Evolutionary conservation across 2,888 invertebrate species (phyloP).

Genomic region (Erebia ligea): DNA sequence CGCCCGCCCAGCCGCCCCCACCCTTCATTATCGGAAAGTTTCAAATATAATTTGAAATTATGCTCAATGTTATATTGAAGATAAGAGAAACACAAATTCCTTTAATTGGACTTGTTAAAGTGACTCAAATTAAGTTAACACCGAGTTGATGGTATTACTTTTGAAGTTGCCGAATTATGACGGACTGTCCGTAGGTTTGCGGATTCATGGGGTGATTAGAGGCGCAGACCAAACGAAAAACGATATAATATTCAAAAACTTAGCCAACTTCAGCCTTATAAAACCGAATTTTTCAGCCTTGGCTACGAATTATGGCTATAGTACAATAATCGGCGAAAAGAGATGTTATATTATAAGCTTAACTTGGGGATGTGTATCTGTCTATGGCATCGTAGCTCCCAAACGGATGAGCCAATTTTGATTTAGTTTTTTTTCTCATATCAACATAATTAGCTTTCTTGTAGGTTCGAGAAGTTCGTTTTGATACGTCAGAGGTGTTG

Average conservation of each 20-base stretch:
- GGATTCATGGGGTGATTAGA: slow-evolving; percentile 69
- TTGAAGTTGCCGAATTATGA: slow-evolving; percentile 79
- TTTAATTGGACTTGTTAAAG: slow-evolving; percentile 84
- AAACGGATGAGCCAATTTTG: no score
- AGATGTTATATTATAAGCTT: no score
- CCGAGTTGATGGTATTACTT: slow-evolving; percentile 83
- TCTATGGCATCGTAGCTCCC: no score
- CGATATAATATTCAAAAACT: not conserved
- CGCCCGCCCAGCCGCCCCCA: slow-evolving; percentile 60
- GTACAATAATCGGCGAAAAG: no score
- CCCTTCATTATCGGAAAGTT: slow-evolving; percentile 84
- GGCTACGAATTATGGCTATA: no score
- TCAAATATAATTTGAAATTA: slow-evolving; percentile 84
- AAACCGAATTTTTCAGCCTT: no score
- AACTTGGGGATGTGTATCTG: no score
- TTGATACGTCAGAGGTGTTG: no score
- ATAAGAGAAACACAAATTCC: slow-evolving; percentile 84
- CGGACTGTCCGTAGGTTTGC: slow-evolving; percentile 72
- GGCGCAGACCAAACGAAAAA: slow-evolving; percentile 40
- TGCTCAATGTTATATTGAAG: slow-evolving; percentile 84
- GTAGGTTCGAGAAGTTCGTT: no score
- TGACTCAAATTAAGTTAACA: slow-evolving; percentile 84
- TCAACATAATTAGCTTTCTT: no score
- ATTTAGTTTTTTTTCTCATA: no score
- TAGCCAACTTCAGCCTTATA: no score